These are phyloP conservation scores for Hydractinia echinata DNA, from an alignment of 30 jellyfish, hydroid and myxozoan genomes.

Conservation along the genomic window DNA sequence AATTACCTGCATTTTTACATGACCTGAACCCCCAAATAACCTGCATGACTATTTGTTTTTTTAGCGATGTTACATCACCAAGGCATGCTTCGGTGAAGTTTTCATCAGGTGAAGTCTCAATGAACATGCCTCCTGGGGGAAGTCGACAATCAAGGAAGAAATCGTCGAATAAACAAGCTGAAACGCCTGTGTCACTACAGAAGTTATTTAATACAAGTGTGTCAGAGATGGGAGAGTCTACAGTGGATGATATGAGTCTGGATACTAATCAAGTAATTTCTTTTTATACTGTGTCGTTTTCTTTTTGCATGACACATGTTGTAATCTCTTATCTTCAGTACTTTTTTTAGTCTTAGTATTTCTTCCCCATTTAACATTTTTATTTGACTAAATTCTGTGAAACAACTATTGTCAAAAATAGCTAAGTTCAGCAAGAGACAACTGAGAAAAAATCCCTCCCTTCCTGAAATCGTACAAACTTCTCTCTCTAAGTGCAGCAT, in stretches of 20 bases:
- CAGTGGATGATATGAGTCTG: neutral
- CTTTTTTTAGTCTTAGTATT: too few relatives aligned
- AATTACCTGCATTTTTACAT: too few relatives aligned
- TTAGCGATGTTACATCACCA: neutral
- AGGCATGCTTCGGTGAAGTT: conserved; percentile 20
- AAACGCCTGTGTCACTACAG: conserved; percentile 14
- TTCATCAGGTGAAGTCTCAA: conserved; percentile 12
- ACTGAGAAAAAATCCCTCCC: too few relatives aligned
- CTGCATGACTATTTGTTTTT: neutral
- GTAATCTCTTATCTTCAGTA: neutral
- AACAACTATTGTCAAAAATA: too few relatives aligned
- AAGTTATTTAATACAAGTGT: conserved; percentile 18
- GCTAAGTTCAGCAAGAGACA: too few relatives aligned
- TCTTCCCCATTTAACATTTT: too few relatives aligned
- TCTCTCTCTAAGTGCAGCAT: too few relatives aligned
- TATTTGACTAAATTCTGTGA: too few relatives aligned
- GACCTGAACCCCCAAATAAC: too few relatives aligned
- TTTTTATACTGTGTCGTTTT: neutral
- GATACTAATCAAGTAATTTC: neutral
- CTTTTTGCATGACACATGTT: neutral
- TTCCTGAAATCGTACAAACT: too few relatives aligned
- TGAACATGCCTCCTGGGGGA: neutral
- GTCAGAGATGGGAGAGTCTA: conserved; percentile 24
- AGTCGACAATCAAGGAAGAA: neutral
- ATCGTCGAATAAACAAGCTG: neutral